Conservation (phyloP, 2,888 invertebrate genomes). For the Microplitis manilae region DNA sequence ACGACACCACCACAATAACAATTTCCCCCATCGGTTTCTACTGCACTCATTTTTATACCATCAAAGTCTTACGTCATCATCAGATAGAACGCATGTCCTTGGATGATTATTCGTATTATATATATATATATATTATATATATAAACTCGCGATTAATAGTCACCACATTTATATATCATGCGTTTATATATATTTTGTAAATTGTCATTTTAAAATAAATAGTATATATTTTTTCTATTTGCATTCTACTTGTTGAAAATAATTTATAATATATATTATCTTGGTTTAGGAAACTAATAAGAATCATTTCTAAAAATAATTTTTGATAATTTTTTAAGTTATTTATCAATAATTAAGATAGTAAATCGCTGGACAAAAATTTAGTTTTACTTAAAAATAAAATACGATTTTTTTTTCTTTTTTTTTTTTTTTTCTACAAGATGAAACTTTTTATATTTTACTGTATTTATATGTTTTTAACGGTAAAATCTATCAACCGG, state of each 20-base stretch:
- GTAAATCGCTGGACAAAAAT: neutral
- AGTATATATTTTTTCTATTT: neutral
- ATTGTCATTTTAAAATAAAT: neutral
- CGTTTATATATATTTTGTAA: neutral
- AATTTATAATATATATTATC: no score
- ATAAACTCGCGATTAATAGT: neutral
- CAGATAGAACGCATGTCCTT: constrained; percentile 9
- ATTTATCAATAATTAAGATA: no score
- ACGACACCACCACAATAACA: neutral
- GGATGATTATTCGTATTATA: neutral
- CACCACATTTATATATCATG: neutral
- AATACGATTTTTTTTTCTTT: neutral
- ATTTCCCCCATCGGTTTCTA: neutral
- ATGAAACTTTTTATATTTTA: neutral
- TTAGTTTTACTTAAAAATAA: neutral
- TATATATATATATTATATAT: no score
- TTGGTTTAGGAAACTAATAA: no score
- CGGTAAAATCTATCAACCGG: constrained; percentile 8
- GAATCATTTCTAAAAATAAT: no score
- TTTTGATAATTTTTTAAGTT: no score
- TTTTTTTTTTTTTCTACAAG: neutral
- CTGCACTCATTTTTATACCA: neutral
- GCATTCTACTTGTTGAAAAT: neutral
- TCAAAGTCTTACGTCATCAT: constrained; percentile 20
- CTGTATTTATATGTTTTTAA: neutral